A percentile compares a stretch with the other conserved stretches of the same genome.
Evolutionary conservation across 2,888 invertebrate species (phyloP).

Genomic region (Eumacrocentrus americanus): DNA sequence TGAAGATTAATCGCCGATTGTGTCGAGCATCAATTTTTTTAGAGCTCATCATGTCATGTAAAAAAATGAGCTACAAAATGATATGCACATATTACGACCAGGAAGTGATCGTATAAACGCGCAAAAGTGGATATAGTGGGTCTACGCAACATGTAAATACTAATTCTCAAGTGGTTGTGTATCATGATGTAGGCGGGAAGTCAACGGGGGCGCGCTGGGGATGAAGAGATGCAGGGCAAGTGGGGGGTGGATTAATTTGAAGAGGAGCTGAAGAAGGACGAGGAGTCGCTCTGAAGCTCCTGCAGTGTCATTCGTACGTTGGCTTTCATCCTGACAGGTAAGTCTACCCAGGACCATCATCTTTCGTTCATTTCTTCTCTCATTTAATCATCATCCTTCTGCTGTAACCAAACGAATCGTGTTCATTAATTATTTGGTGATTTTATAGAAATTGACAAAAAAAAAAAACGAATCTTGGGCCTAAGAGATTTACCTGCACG

Average conservation of each 20-base stretch:
- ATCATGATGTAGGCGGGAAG: conserved; percentile 11
- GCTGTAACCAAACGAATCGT: neutral
- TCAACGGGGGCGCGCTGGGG: neutral
- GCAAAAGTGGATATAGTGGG: conserved; percentile 7
- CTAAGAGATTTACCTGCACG: neutral
- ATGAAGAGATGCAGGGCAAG: neutral
- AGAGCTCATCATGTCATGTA: conserved; percentile 9
- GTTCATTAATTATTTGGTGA: neutral
- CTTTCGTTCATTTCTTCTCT: neutral
- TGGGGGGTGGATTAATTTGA: conserved; percentile 9
- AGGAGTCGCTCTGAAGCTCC: conserved; percentile 38
- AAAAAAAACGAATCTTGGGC: neutral
- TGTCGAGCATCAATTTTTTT: conserved; percentile 7
- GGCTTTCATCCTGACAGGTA: conserved; percentile 41
- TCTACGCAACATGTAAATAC: neutral
- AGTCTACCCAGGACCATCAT: conserved; percentile 25
- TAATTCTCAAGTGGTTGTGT: too few species aligned
- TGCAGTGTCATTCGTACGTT: conserved; percentile 44
- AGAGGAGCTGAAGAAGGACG: conserved; percentile 31
- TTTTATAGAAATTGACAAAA: neutral
- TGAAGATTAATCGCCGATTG: conserved; percentile 20
- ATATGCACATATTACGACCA: neutral
- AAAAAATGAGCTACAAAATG: conserved; percentile 14
- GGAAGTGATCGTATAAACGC: conserved; percentile 10
- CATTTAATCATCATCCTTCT: neutral